These are phyloP conservation scores for Protodeltote pygarga DNA, from an alignment of 2,888 invertebrate species.

Conservation along the genomic window DNA sequence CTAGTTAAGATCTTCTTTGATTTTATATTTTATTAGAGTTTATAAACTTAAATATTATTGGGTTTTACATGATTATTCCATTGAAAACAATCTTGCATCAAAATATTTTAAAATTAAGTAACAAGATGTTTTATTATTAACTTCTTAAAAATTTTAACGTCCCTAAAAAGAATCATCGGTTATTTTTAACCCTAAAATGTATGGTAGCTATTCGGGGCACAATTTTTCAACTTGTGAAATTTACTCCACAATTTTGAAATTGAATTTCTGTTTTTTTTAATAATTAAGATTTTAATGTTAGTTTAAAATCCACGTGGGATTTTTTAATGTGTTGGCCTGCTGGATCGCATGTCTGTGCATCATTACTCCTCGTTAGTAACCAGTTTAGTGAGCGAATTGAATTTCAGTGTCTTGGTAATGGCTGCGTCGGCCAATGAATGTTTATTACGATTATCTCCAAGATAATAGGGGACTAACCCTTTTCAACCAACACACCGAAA, in stretches of 20 bases:
- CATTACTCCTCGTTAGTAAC: conserved; percentile 67
- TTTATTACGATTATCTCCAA: conserved; percentile 59
- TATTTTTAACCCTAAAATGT: conserved; percentile 3
- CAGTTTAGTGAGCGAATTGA: conserved; percentile 70
- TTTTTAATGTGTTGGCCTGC: conserved; percentile 43
- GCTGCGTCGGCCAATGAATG: conserved; percentile 56
- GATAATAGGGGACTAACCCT: conserved; percentile 56
- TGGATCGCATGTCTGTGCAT: conserved; percentile 67
- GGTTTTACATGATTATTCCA: too few relatives aligned
- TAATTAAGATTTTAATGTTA: conserved; percentile 23
- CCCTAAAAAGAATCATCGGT: too few relatives aligned
- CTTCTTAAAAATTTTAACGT: too few relatives aligned
- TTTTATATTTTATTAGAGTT: conserved; percentile 2
- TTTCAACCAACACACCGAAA: conserved; percentile 55
- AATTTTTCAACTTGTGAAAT: conserved; percentile 2
- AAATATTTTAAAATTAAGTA: too few relatives aligned
- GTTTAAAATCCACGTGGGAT: conserved; percentile 46
- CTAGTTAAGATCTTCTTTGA: conserved; percentile 20
- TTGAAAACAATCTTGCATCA: too few relatives aligned
- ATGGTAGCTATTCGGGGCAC: not conserved
- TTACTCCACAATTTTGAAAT: conserved; percentile 11
- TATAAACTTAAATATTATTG: too few relatives aligned
- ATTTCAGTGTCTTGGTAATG: conserved; percentile 63
- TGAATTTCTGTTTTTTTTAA: conserved; percentile 8
- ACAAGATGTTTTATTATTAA: too few relatives aligned